Conservation (phyloP, 2,888 invertebrate species). For the Pandemis heparana region DNA sequence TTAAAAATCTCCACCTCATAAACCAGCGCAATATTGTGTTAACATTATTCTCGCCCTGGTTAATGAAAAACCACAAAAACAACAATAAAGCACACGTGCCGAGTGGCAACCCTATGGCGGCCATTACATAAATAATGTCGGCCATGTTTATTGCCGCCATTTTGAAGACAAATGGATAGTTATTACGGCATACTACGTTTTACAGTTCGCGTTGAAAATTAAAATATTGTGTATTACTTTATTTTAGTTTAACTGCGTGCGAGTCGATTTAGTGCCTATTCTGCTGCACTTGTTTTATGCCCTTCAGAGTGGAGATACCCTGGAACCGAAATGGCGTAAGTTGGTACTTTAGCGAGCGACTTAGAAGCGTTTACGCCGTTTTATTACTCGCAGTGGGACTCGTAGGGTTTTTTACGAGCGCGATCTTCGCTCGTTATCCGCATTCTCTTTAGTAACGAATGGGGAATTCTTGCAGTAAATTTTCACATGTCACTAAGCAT, state of each 20-base stretch:
- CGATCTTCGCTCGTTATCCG: constrained; percentile 55
- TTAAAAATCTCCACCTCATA: constrained; percentile 40
- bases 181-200: constrained; percentile 83
- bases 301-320: constrained; percentile 48
- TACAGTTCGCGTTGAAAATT: constrained; percentile 82
- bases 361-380: constrained; percentile 6
- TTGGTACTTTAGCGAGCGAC: not conserved
- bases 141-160: constrained; percentile 85
- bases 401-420: constrained; percentile 54
- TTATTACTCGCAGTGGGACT: not conserved
- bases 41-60: constrained; percentile 61
- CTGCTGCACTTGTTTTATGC: constrained; percentile 62
- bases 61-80: constrained; percentile 81
- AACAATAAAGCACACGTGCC: constrained; percentile 80
- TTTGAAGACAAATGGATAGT: constrained; percentile 86
- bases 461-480: constrained; percentile 58
- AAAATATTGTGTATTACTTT: constrained; percentile 84
- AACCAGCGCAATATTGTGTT: constrained; percentile 42
- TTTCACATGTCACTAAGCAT: constrained; percentile 65
- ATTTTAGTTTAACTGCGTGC: constrained; percentile 78
- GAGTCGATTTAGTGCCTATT: constrained; percentile 71
- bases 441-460: constrained; percentile 58
- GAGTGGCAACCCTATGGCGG: constrained; percentile 79
- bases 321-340: constrained; percentile 22
- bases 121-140: constrained; percentile 85